Conservation (phyloP, 2,888 invertebrate genomes). For the Dorcus parallelipipedus region DNA sequence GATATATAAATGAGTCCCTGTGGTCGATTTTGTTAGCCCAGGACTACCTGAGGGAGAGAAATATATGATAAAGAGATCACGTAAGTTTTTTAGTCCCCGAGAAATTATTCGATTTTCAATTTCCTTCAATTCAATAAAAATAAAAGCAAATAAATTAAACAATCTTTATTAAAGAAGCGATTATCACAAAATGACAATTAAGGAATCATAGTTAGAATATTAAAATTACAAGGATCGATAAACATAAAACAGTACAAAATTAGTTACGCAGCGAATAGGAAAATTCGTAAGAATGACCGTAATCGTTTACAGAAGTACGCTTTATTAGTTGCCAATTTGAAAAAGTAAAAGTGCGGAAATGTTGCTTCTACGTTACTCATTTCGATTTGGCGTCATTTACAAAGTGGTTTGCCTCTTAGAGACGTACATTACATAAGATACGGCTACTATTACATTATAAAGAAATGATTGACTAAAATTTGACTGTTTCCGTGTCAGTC, state of each 20-base stretch:
- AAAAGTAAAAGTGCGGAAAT: no score
- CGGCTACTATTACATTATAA: conserved; percentile 16
- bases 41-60: conserved; percentile 51
- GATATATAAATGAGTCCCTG: conserved; percentile 41
- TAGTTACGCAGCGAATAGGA: conserved; percentile 33
- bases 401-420: conserved; percentile 32
- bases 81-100: no score
- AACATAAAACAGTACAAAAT: conserved; percentile 38
- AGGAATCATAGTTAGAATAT: conserved; percentile 39
- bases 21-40: conserved; percentile 50
- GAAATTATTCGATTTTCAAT: no score
- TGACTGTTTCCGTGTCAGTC: conserved; percentile 48
- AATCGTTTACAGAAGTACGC: conserved; percentile 19
- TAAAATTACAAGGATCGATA: conserved; percentile 35
- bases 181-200: conserved; percentile 53
- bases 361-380: neutral
- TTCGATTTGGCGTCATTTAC: conserved; percentile 10
- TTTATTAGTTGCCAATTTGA: conserved; percentile 17
- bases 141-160: conserved; percentile 37
- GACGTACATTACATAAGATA: conserved; percentile 33
- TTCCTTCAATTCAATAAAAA: neutral
- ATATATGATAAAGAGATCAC: conserved; percentile 38
- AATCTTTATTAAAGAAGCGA: conserved; percentile 52
- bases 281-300: conserved; percentile 20
- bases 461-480: conserved; percentile 46